Evolutionary conservation across 2,113 vertebrate genomes (phyloP), one percentile per base, ranked within the genome.

Genomic region (Phrynosoma platyrhinos): DNA sequence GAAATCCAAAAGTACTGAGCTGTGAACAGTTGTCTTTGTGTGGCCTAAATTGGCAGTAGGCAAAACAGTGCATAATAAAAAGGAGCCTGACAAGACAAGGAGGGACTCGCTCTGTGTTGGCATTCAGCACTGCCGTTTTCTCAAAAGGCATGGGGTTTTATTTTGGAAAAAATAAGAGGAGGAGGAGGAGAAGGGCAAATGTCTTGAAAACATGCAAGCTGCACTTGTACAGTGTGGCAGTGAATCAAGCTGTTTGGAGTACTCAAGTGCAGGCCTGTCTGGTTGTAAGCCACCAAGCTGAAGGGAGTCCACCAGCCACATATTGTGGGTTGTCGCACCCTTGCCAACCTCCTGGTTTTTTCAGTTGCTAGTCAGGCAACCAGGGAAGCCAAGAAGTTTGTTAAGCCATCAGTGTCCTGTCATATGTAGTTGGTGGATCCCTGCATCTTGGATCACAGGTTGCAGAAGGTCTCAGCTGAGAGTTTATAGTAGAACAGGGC

Each of bases 1-100:
- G 74, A 80, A 89, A 42, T 69, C 87, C 89, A 82, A 76, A 64
- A 89, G 64, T 80, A 53, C 42, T 14, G 20, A 79, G 25, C 71
- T 94, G 52, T 84, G 75, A 90, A 84, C 84, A 79, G 69, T 77
- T 91, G 30, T 42, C 85, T 95, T 89, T 91, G 83, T 90, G 74
- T 71, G 86, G 62, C 84, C 82, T 71, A 85, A 91, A 84, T 36
- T 72, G 32, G 74, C 64, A 36, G 0, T 84, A 79, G 87, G 82
- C 81, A 91, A 85, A 88, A 79, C 76, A 1, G 30, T 79, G 69
- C 30, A 53, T 66, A 79, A 74, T 83, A 42, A 66, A 27, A 85
- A 58, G 8, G 62, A 88, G 30, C 71, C 53, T 32, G 72, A 77
- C 87, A 68, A 90, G 36, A 84, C 64, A 62, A 85, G 84, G 81